Percentiles rank a stretch among this genome's conserved stretches.
These are phyloP conservation scores for Lepisosteus osseus DNA, from an alignment of 2,113 vertebrate species.

Conservation along the genomic window DNA sequence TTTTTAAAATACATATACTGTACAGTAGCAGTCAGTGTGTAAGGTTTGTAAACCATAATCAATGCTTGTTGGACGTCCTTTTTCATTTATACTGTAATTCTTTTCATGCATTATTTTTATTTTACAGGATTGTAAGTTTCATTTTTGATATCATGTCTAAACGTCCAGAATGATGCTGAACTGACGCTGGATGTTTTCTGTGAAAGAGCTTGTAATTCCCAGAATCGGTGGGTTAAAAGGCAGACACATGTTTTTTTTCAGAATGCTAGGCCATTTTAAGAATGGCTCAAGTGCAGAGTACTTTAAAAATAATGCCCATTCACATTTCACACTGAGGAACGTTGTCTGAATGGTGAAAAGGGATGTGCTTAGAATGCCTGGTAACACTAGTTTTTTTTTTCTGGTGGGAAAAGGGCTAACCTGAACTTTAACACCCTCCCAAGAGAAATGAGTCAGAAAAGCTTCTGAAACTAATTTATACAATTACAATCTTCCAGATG, in stretches of 20 bases:
- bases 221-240: conserved; percentile 21
- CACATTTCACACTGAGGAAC: conserved; percentile 19
- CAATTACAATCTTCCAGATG: background rate
- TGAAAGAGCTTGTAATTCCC: background rate
- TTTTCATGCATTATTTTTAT: no score
- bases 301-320: conserved; percentile 27
- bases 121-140: no score
- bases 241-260: conserved; percentile 17
- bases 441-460: background rate
- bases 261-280: conserved; percentile 9
- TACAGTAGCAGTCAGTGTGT: no score
- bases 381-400: conserved; percentile 7
- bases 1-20: no score
- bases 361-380: conserved; percentile 20
- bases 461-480: no score
- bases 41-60: no score
- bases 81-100: no score
- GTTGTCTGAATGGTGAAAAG: conserved; percentile 3
- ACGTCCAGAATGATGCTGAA: no score
- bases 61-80: no score
- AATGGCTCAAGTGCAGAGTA: conserved; percentile 13
- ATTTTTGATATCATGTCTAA: no score
- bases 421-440: conserved; percentile 3
- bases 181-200: no score
- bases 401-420: conserved; percentile 12